Evolutionary conservation across 1,140 invertebrate genomes (phyloP).

Genomic region (Euura lappo): DNA sequence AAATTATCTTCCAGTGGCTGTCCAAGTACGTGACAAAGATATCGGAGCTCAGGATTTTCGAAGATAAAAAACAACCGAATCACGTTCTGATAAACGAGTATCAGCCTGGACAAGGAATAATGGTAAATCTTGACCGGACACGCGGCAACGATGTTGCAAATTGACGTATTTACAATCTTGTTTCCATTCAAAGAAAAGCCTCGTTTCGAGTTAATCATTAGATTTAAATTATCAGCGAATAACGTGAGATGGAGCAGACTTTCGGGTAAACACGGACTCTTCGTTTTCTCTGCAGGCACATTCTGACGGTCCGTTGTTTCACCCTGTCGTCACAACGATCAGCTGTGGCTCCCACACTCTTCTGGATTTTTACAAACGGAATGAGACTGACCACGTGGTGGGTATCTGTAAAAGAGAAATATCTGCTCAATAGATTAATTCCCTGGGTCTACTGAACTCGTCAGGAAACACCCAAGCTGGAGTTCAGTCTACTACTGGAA

Average conservation of each 20-base stretch:
- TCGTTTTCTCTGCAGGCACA: slow-evolving; percentile 71
- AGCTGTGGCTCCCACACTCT: slow-evolving; percentile 89
- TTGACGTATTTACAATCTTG: too few species aligned
- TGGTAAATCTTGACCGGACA: slow-evolving; percentile 61
- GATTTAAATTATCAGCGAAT: background rate
- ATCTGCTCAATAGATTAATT: background rate
- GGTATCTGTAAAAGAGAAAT: slow-evolving; percentile 22
- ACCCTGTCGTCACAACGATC: slow-evolving; percentile 92
- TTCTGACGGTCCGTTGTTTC: slow-evolving; percentile 92
- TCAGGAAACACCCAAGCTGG: slow-evolving; percentile 46
- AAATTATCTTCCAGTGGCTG: slow-evolving; percentile 75
- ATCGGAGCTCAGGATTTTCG: slow-evolving; percentile 75
- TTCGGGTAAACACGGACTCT: background rate
- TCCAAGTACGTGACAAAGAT: slow-evolving; percentile 78
- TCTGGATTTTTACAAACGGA: slow-evolving; percentile 80
- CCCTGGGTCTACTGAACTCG: slow-evolving; percentile 15
- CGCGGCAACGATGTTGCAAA: too few species aligned
- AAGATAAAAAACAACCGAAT: slow-evolving; percentile 78
- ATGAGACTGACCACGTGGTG: slow-evolving; percentile 46
- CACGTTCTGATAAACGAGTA: slow-evolving; percentile 98
- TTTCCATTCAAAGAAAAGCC: too few species aligned
- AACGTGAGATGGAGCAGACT: background rate
- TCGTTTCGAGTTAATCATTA: too few species aligned
- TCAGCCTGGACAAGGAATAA: slow-evolving; percentile 89
- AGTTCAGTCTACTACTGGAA: slow-evolving; percentile 80